Percentiles rank a stretch among this genome's conserved stretches.
Conservation (phyloP, 2,113 vertebrate species). For the Recurvirostra avosetta region DNA sequence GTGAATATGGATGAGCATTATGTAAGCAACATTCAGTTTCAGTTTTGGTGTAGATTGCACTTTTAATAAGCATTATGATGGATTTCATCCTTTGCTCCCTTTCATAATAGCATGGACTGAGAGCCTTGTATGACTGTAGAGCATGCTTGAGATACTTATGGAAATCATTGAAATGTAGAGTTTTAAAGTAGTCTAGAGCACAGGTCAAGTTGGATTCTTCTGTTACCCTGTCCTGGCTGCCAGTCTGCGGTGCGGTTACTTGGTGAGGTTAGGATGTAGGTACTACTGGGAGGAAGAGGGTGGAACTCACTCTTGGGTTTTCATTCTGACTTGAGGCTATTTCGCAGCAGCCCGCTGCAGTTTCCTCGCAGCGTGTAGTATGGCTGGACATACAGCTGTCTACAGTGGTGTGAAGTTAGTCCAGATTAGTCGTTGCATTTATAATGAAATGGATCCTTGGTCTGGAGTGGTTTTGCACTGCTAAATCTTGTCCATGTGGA, state of each 20-base stretch:
- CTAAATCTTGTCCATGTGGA: not conserved
- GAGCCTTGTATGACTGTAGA: not conserved
- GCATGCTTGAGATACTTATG: not conserved
- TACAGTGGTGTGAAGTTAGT: not conserved
- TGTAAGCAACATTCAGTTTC: not conserved
- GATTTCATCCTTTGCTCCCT: not conserved
- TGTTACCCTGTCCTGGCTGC: not conserved
- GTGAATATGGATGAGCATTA: not conserved
- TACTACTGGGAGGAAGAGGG: not conserved
- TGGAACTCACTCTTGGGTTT: not conserved
- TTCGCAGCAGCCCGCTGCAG: not conserved
- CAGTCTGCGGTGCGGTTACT: not conserved
- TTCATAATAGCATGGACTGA: not conserved
- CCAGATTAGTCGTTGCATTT: not conserved
- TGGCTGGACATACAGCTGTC: not conserved
- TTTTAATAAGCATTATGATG: not conserved
- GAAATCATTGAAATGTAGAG: not conserved
- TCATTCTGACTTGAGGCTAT: not conserved
- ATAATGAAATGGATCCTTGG: not conserved
- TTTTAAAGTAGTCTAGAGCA: not conserved
- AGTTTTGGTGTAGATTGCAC: not conserved
- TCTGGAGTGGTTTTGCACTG: not conserved
- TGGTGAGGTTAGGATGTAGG: not conserved
- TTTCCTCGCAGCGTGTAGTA: not conserved
- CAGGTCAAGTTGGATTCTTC: not conserved